Evolutionary conservation across 2,797 vertebrate genomes (phyloP), one percentile per base, ranked within the genome.

Genomic region (Poecilia picta): DNA sequence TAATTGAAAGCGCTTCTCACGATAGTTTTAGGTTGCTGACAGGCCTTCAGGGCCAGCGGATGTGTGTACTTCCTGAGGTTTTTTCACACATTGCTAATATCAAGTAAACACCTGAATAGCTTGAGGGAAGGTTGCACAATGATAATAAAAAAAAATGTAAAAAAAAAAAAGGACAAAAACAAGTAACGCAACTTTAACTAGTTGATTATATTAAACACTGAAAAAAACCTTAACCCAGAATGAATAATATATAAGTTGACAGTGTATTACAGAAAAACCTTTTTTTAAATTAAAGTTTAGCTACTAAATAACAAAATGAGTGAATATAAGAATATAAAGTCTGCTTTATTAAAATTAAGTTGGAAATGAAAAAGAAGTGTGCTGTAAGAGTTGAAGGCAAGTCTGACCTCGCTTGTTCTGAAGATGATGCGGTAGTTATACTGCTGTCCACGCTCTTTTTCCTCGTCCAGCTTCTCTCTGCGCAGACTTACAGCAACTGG

Each of bases 371-470:
- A 73, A 33, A 43, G 51, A 74, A 39, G 36, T 53, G 72, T 33
- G 39, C 28, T 66, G 53, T 76, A 70, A 43, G 57, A 68, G 31
- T 25, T 23, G 62, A 5, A 76, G 62, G 39, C 10, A 46, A 49
- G 16, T 72, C 96, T 96, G 90, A 99, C 98, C 97, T 99, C 97
- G 31, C 98, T 98, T 79, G 97, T 98, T 91, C 98, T 95, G 93
- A 99, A 99, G 95, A 98, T 98, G 89, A 99, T 94, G 68, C 98
- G 94, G 91, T 98, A 98, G 94, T 97, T 98, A 90, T 98, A 98
- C 7, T 98, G 97, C 89, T 96, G 97, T 74, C 97, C 97, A 1
- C 97, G 98, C 80, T 99, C 98, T 88, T 99, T 99, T 75, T 97
- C 96, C 86, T 99, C 98, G 55, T 99, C 98, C 83, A 97, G 93